Evolutionary conservation across 1,140 invertebrate species (phyloP), one percentile per base, ranked within the genome.

Genomic region (Euglossa dilemma): DNA sequence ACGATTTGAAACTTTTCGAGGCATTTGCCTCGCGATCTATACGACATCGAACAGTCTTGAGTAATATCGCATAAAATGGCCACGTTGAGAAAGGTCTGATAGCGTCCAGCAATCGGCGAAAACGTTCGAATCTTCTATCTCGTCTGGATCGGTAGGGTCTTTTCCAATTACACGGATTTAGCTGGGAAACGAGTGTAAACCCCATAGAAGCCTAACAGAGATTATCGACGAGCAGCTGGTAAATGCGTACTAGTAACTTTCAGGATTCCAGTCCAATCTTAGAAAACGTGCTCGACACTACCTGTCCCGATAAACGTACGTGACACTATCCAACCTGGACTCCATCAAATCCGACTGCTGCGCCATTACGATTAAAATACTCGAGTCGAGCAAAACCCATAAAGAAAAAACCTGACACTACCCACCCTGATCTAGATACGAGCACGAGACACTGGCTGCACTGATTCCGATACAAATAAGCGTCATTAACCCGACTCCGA

Each of bases 311-410:
- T 56, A 72, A 71, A 72, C 50, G 6, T 43, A 43, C 25, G 50
- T 43, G 52, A 72, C 70, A 72, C 70, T 56, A 56, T 71, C 25
- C 69, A 54, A 36, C 28, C 12, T 5, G 12, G 28, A 72, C 70
- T 72, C 52, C 28, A 23, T 72, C 70, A 43, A 72, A 43, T 52
- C 70, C 50, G 52, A 20, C 28, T 72, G 6, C 4, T 36, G 70
- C 18, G 6, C 70, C 50, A 72, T 72, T 72, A 18, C 70, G 50
- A 72, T 72, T 72, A 72, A 72, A 72, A 72, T 72, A 72, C 28
- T n/a, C 14, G 70, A 16, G 23, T 54, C 28, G 28, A 52, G 12
- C 18, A 11, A 14, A 23, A 6, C 20, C 23, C 23, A 43, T 43
- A 72, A 18, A 56, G 43, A 20, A 56, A 56, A 72, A 9, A 5